Evolutionary conservation across 2,888 invertebrate species (phyloP).

Genomic region (Lasiommata megera): DNA sequence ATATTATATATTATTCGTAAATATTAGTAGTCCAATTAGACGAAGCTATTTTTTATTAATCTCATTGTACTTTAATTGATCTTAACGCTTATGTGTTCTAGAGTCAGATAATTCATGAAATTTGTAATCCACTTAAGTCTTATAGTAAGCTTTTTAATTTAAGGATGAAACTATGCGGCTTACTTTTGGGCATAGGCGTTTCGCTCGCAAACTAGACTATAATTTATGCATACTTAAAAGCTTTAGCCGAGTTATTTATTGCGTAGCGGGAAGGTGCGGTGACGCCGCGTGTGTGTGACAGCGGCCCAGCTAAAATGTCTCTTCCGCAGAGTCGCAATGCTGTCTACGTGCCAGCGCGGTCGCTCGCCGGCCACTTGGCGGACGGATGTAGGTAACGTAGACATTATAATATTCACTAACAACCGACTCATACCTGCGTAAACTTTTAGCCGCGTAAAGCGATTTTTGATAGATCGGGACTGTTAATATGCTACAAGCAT

Average conservation of each 20-base stretch:
- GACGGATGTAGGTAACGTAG: constrained; percentile 8
- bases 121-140: too few relatives aligned
- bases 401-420: background rate
- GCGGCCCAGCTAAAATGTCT: constrained; percentile 45
- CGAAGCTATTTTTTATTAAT: too few relatives aligned
- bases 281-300: constrained; percentile 33
- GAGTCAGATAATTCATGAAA: too few relatives aligned
- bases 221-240: constrained; percentile 25
- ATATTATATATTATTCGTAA: too few relatives aligned
- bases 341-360: constrained; percentile 54
- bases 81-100: too few relatives aligned
- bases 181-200: background rate
- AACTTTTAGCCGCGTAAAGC: too few relatives aligned
- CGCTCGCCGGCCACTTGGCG: constrained; percentile 32
- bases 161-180: background rate
- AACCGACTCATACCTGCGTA: too few relatives aligned
- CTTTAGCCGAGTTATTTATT: constrained; percentile 28
- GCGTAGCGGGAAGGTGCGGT: constrained; percentile 23
- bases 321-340: constrained; percentile 47
- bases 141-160: background rate
- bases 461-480: too few relatives aligned
- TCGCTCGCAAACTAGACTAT: constrained; percentile 9
- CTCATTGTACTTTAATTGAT: too few relatives aligned
- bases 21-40: too few relatives aligned
- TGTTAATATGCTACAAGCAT: too few relatives aligned